Percentiles rank a stretch among this genome's conserved stretches.
These are phyloP conservation scores for Drosophila sechellia DNA, from an alignment of 1,140 invertebrate species.

Conservation along the genomic window DNA sequence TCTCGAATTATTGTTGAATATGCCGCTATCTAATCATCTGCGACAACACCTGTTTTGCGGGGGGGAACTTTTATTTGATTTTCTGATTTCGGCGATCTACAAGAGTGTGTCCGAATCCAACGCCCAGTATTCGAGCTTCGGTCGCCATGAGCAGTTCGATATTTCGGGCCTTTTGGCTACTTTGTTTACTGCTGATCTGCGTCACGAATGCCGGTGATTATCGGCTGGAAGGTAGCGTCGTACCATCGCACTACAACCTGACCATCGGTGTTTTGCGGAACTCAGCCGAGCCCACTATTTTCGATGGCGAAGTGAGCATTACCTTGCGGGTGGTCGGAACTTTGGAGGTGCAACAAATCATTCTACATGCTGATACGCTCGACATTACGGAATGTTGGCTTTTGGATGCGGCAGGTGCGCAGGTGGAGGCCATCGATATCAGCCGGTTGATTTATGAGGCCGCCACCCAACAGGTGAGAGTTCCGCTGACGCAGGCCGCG, in stretches of 20 bases:
- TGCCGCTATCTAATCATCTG: constrained; percentile 48
- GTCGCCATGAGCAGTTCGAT: constrained; percentile 41
- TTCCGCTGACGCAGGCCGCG: constrained; percentile 40
- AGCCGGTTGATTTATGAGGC: constrained; percentile 27
- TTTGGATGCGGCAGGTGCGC: constrained; percentile 20
- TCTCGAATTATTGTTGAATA: not conserved
- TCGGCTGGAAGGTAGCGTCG: constrained; percentile 46
- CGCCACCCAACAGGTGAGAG: constrained; percentile 57
- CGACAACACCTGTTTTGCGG: constrained; percentile 26
- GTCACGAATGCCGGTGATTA: constrained; percentile 32
- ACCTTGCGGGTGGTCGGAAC: constrained; percentile 67
- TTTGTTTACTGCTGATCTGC: constrained; percentile 18
- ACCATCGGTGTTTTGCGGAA: constrained; percentile 85
- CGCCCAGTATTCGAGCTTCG: constrained; percentile 39
- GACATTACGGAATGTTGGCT: constrained; percentile 38
- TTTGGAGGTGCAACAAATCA: constrained; percentile 85
- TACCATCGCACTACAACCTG: constrained; percentile 88
- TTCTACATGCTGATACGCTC: constrained; percentile 87
- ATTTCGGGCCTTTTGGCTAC: constrained; percentile 15
- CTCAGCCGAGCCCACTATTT: constrained; percentile 84
- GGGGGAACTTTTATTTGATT: constrained; percentile 33
- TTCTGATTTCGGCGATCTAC: constrained; percentile 2
- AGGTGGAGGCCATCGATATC: constrained; percentile 32
- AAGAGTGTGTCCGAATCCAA: not conserved
- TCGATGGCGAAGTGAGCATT: constrained; percentile 87